Evolutionary conservation across 2,797 vertebrate genomes (phyloP), one percentile per base, ranked within the genome.

Genomic region (Protosalanx chinensis): DNA sequence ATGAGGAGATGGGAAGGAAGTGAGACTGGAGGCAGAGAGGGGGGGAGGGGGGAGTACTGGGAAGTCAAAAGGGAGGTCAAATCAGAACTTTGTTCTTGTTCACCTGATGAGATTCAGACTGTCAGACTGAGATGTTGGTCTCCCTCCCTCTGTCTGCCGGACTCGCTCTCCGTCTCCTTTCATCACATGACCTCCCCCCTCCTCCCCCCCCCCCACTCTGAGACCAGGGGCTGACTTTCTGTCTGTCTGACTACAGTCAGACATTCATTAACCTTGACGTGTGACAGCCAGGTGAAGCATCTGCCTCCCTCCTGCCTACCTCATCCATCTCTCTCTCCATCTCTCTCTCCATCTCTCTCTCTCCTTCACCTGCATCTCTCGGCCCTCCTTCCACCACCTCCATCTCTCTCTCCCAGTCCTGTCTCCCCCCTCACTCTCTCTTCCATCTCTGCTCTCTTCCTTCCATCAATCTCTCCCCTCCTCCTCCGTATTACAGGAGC

Each of bases 251-350:
- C 20, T 57, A 71, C 62, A 23, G 20, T 32, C 12, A 30, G 59
- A 4, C 71, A 71, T 78, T 85, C 82, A 82, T 89, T 91, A 90
- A 91, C 90, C 86, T 90, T 88, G 85, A 85, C 62, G 77, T 70
- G 72, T 82, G 86, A 77, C 76, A 79, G 79, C 56, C 76, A 1
- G 74, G 15, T 71, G 3, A 27, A 35, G 64, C 65, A 20, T 32
- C 30, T 69, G 5, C 59, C 33, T 61, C 64, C 30, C 35, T 64
- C 35, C 12, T 46, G 33, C 35, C 18, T 12, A 20, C n/a, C 53
- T 57, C 53, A n/a, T 64, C 63, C 12, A 16, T 64, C 63, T 37
- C n/a, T 46, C 63, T 65, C 37, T 27, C 63, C 2, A 33, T 12
- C 6, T 10, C 62, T 37, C 62, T 7, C 32, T 90, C 83, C 75